Evolutionary conservation across 2,797 vertebrate species (phyloP).

Genomic region (Limosa lapponica): DNA sequence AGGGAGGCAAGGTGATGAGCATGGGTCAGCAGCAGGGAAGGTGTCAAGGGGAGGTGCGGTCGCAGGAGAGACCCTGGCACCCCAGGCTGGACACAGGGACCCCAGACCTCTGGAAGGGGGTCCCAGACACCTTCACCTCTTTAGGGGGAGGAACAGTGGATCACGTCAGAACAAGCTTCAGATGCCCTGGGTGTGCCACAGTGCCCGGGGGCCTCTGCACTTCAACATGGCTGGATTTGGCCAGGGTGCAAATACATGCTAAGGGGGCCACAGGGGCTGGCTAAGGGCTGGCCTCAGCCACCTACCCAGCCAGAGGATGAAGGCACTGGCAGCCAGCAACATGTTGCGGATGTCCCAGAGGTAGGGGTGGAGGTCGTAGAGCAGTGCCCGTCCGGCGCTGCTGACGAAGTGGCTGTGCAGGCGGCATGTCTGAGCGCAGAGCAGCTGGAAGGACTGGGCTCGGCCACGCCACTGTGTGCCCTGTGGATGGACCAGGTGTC

Average conservation of each 20-base stretch:
- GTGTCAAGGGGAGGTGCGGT: background rate
- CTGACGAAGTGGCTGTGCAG: constrained; percentile 85
- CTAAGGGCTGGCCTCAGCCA: background rate
- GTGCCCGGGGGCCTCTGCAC: accelerated
- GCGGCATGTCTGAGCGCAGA: constrained; percentile 79
- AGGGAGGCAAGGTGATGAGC: background rate
- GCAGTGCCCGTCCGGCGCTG: constrained; percentile 79
- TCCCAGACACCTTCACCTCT: background rate
- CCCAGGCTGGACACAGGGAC: background rate
- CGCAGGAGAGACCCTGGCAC: background rate
- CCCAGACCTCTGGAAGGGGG: background rate
- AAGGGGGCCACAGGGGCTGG: accelerated
- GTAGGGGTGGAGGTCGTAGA: constrained; percentile 90
- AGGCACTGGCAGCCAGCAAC: constrained; percentile 84
- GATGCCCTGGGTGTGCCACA: background rate
- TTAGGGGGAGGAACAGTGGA: accelerated
- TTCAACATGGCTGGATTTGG: accelerated
- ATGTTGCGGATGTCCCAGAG: constrained; percentile 89
- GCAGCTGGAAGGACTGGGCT: constrained; percentile 78
- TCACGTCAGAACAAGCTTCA: background rate
- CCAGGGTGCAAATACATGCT: accelerated
- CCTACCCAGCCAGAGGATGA: constrained; percentile 87
- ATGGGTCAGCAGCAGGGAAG: accelerated
- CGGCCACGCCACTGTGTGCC: constrained; percentile 77
- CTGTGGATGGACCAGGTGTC: background rate